These are phyloP conservation scores for Calameuta filiformis DNA, from an alignment of 2,888 invertebrate species.

Conservation along the genomic window DNA sequence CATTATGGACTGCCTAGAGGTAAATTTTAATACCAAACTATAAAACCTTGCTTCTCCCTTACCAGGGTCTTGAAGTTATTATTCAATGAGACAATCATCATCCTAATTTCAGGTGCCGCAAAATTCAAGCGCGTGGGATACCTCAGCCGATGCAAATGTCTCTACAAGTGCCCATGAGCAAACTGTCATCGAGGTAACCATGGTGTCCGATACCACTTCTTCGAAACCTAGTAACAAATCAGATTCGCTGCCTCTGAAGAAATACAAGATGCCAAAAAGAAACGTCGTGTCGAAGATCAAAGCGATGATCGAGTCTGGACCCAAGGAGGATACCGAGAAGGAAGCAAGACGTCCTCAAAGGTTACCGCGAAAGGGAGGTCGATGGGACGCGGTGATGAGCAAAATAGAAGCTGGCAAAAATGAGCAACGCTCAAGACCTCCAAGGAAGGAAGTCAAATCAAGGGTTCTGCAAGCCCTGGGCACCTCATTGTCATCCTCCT, in stretches of 20 bases:
- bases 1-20: slow-evolving; percentile 51
- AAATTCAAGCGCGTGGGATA: slow-evolving; percentile 33
- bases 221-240: slow-evolving; percentile 37
- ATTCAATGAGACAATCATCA: background rate
- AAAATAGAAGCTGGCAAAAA: slow-evolving; percentile 80
- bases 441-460: slow-evolving; percentile 88
- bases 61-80: background rate
- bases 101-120: slow-evolving; percentile 28
- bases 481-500: slow-evolving; percentile 40
- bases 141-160: slow-evolving; percentile 39
- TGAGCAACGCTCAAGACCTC: slow-evolving; percentile 77
- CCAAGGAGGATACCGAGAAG: slow-evolving; percentile 69
- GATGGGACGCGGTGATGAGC: slow-evolving; percentile 88
- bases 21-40: slow-evolving; percentile 16
- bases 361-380: slow-evolving; percentile 72
- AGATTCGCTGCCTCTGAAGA: slow-evolving; percentile 68
- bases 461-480: slow-evolving; percentile 70
- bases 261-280: slow-evolving; percentile 82
- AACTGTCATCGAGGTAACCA: slow-evolving; percentile 47
- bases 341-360: slow-evolving; percentile 71
- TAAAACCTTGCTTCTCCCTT: background rate
- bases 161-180: slow-evolving; percentile 40
- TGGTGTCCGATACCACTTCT: slow-evolving; percentile 12
- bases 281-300: slow-evolving; percentile 83
- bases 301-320: slow-evolving; percentile 74